Evolutionary conservation across 2,888 invertebrate species (phyloP).

Genomic region (Synanthedon formicaeformis): DNA sequence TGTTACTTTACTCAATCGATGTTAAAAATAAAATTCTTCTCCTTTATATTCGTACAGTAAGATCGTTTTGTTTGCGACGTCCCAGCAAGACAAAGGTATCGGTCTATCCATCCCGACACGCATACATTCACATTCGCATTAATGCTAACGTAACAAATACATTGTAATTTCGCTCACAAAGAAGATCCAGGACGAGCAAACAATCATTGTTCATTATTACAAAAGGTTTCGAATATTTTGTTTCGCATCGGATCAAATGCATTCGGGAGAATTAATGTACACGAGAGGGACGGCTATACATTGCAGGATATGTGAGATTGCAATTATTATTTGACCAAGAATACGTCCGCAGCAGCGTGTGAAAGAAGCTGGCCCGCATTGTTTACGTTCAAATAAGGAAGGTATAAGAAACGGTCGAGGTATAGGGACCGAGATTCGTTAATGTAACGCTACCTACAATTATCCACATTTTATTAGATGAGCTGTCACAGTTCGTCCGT

Average conservation of each 20-base stretch:
- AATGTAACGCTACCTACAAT: constrained; percentile 51
- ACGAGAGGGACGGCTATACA: constrained; percentile 43
- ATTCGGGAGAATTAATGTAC: constrained; percentile 49
- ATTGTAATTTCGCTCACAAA: constrained; percentile 71
- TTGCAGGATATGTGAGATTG: constrained; percentile 44
- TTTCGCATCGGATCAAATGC: constrained; percentile 67
- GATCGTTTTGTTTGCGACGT: constrained; percentile 67
- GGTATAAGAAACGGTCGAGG: constrained; percentile 53
- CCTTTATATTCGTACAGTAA: constrained; percentile 66
- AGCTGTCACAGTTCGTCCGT: constrained; percentile 23
- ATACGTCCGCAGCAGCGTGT: constrained; percentile 66
- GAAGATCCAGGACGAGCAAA: constrained; percentile 66
- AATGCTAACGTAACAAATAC: constrained; percentile 65
- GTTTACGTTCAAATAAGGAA: constrained; percentile 69
- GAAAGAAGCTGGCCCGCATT: constrained; percentile 63
- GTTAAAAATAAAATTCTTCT: constrained; percentile 70
- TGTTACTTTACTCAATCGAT: constrained; percentile 68
- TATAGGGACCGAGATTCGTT: constrained; percentile 34
- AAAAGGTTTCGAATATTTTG: constrained; percentile 68
- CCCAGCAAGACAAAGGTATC: constrained; percentile 68
- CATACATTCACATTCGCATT: constrained; percentile 52
- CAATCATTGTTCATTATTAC: constrained; percentile 71
- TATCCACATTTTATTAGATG: constrained; percentile 37
- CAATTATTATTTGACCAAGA: constrained; percentile 71
- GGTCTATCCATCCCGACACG: constrained; percentile 63